Evolutionary conservation across 2,888 invertebrate species (phyloP).

Genomic region (Cephus pulcher): DNA sequence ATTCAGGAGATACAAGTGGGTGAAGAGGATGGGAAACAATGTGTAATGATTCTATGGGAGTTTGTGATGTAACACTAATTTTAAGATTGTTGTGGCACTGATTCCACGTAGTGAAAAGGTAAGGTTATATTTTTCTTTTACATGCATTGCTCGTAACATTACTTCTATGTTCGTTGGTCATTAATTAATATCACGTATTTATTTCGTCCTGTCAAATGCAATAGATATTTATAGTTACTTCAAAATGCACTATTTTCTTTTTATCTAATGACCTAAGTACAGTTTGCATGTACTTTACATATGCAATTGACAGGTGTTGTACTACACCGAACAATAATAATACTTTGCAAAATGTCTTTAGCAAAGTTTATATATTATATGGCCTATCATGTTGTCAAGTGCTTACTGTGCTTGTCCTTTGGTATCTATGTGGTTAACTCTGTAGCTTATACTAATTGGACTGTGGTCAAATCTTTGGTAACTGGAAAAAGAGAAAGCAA

Average conservation of each 20-base stretch:
- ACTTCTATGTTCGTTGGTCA: background rate
- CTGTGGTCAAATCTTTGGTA: background rate
- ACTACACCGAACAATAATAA: background rate
- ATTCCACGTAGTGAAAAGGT: background rate
- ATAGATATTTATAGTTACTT: background rate
- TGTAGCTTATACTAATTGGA: conserved; percentile 2
- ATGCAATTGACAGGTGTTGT: background rate
- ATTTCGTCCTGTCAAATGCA: background rate
- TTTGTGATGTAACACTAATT: background rate
- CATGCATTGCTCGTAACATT: background rate
- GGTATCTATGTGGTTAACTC: background rate
- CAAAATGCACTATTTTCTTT: background rate
- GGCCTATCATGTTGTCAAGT: background rate
- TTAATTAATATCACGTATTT: background rate
- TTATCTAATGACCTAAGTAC: background rate
- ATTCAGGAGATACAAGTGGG: background rate
- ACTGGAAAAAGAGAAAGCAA: background rate
- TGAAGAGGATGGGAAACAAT: background rate
- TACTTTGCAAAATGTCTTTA: background rate
- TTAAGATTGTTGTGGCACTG: background rate
- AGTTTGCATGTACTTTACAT: too few relatives aligned
- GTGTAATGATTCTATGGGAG: background rate
- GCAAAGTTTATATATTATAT: background rate
- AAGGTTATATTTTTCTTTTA: background rate
- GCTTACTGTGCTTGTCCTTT: background rate